Conservation (phyloP, 2,888 invertebrate genomes). For the Creontiades dilutus region DNA sequence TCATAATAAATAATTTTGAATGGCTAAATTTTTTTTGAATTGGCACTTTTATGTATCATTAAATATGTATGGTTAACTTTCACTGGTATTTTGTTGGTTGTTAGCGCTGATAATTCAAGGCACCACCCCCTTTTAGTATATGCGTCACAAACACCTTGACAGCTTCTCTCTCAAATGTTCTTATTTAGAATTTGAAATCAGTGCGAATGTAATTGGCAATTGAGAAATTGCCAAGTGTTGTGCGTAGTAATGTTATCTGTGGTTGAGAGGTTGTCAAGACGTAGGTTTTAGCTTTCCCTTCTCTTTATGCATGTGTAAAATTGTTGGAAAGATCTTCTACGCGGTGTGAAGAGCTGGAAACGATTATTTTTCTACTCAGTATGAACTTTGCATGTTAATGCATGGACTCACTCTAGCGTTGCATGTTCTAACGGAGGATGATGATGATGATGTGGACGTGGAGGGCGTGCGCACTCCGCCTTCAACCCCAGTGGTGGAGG, state of each 20-base stretch:
- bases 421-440: constrained; percentile 62
- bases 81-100: constrained; percentile 35
- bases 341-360: not conserved
- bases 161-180: not conserved
- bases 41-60: constrained; percentile 63
- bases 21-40: constrained; percentile 52
- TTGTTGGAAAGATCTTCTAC: not conserved
- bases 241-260: too few species aligned
- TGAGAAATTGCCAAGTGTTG: too few species aligned
- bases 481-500: constrained; percentile 67
- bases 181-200: too few species aligned
- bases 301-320: not conserved
- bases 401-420: constrained; percentile 56
- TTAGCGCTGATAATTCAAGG: constrained; percentile 60
- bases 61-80: constrained; percentile 44
- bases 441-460: constrained; percentile 41
- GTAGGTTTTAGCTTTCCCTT: not conserved
- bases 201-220: too few species aligned
- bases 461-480: constrained; percentile 53
- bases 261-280: constrained; percentile 9
- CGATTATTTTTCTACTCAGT: not conserved
- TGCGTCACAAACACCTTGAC: not conserved
- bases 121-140: constrained; percentile 57
- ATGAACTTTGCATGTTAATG: constrained; percentile 39
- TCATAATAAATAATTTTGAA: constrained; percentile 40